Percentiles rank a stretch among this genome's conserved stretches.
Evolutionary conservation across 2,113 vertebrate genomes (phyloP).

Genomic region (Dolichotis patagonum): DNA sequence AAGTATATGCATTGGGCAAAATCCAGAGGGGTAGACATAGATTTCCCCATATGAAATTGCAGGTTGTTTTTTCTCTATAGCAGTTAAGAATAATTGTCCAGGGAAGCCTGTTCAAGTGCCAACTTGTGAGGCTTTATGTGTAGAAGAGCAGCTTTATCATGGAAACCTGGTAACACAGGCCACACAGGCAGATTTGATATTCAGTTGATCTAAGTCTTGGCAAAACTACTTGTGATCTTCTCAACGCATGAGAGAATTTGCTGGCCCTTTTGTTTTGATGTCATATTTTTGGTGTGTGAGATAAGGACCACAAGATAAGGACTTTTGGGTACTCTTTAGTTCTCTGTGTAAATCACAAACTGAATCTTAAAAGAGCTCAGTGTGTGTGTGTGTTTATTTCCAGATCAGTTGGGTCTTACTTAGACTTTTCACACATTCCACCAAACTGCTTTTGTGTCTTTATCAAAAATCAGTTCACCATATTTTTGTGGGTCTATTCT

Average conservation of each 20-base stretch:
- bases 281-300: background rate
- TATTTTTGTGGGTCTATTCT: background rate
- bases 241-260: background rate
- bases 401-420: background rate
- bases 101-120: background rate
- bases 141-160: background rate
- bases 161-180: background rate
- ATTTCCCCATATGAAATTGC: background rate
- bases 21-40: background rate
- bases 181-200: background rate
- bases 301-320: background rate
- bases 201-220: background rate
- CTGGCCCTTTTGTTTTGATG: background rate
- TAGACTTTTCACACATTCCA: background rate
- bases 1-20: background rate
- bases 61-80: background rate
- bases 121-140: background rate
- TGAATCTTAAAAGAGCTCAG: background rate
- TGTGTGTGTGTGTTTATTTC: background rate
- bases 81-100: background rate
- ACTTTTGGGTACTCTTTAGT: background rate
- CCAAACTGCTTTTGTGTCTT: constrained; percentile 35
- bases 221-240: constrained; percentile 7
- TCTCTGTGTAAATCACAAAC: background rate
- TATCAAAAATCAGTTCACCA: background rate